Conservation (phyloP, 1,140 invertebrate species). For the Tachypleus tridentatus region DNA sequence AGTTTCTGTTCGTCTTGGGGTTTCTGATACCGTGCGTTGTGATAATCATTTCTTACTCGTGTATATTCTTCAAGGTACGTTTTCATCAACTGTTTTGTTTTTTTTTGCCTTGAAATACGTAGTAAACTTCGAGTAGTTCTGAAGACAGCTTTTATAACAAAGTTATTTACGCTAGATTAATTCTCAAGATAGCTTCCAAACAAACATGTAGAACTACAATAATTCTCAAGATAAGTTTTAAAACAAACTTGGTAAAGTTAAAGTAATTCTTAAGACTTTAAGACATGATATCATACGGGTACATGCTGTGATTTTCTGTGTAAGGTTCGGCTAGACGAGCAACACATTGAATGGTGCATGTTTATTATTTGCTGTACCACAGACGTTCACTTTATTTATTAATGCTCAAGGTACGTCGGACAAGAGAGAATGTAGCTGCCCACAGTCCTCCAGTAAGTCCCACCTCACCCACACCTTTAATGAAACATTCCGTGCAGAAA, state of each 20-base stretch:
- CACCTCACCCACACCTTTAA: constrained; percentile 12
- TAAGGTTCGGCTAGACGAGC: not conserved
- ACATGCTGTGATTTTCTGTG: too few relatives aligned
- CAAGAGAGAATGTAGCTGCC: constrained; percentile 1
- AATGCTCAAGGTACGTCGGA: constrained; percentile 8
- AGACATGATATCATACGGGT: too few relatives aligned
- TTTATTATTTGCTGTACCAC: not conserved
- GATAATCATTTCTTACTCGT: constrained; percentile 67
- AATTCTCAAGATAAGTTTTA: too few relatives aligned
- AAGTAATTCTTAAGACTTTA: too few relatives aligned
- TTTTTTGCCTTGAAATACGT: too few relatives aligned
- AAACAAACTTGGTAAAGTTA: too few relatives aligned
- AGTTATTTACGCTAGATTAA: too few relatives aligned
- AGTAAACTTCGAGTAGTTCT: not conserved
- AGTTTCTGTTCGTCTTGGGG: constrained; percentile 65
- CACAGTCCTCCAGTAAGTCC: constrained; percentile 1
- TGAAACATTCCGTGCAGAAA: too few relatives aligned
- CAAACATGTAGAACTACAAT: too few relatives aligned
- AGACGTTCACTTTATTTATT: not conserved
- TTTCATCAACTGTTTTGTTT: constrained; percentile 29
- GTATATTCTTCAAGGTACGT: constrained; percentile 66
- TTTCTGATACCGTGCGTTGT: constrained; percentile 65
- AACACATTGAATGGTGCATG: not conserved
- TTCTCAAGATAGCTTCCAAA: too few relatives aligned
- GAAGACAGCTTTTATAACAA: not conserved